phyloP scores from a whole-genome alignment of 1,140 invertebrate genomes.

The Macrobrachium rosenbergii region DNA sequence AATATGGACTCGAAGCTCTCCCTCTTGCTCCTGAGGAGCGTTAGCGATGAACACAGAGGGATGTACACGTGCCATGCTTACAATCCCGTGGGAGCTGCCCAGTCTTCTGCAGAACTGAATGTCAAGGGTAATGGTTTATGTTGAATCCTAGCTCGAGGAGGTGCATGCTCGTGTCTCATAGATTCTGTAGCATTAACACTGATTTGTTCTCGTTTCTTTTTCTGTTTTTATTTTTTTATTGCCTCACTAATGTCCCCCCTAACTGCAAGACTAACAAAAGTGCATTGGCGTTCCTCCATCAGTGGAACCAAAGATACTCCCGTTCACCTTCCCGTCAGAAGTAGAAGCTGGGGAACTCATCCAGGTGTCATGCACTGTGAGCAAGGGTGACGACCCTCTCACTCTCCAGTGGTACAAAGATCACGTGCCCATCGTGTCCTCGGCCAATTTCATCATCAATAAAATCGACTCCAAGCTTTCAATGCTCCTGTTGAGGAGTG shows the following conservation, averaged over 20 bases:
- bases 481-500: conserved; percentile 52
- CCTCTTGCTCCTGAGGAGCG: conserved; percentile 46
- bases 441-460: conserved; percentile 23
- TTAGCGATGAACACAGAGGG: conserved; percentile 49
- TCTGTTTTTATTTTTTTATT: neutral
- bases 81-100: conserved; percentile 37
- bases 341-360: conserved; percentile 75
- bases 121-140: neutral
- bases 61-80: conserved; percentile 48
- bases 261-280: neutral
- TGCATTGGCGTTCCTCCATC: conserved; percentile 55
- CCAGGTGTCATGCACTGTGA: conserved; percentile 79
- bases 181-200: too few relatives aligned
- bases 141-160: too few relatives aligned
- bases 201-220: neutral
- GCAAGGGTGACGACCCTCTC: conserved; percentile 72
- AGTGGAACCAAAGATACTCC: conserved; percentile 77
- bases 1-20: conserved; percentile 52
- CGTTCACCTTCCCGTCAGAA: conserved; percentile 76
- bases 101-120: conserved; percentile 1
- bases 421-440: conserved; percentile 16
- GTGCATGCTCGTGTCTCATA: neutral
- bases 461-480: conserved; percentile 49
- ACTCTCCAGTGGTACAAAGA: conserved; percentile 68
- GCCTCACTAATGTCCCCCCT: neutral